A percentile compares a stretch with the other conserved stretches of the same genome.
Conservation (phyloP, 2,797 vertebrate species). For the Enteromius trimaculatus region DNA sequence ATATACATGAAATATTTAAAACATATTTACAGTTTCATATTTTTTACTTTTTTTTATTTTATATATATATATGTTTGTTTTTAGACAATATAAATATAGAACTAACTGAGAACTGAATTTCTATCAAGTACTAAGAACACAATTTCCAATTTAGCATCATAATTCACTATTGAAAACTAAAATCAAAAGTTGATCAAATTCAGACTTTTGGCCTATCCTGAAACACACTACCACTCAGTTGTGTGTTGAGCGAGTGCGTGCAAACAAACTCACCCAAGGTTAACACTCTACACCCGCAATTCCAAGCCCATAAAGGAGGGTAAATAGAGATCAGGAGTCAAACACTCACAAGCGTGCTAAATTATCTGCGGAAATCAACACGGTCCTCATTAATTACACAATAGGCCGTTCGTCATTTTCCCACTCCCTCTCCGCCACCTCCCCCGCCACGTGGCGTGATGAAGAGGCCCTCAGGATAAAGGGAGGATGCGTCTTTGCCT, state of each 20-base stretch:
- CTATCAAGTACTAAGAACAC: background rate
- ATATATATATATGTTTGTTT: too few relatives aligned
- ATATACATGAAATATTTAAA: too few relatives aligned
- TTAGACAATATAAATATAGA: background rate
- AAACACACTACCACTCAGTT: background rate
- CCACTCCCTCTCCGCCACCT: constrained; percentile 60
- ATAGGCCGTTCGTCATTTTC: constrained; percentile 79
- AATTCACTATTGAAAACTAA: background rate
- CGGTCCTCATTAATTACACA: constrained; percentile 84
- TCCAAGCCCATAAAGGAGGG: constrained; percentile 77
- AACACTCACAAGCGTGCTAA: constrained; percentile 79
- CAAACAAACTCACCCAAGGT: constrained; percentile 70
- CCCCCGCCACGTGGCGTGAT: constrained; percentile 56
- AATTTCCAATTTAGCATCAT: background rate
- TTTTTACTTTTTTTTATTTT: too few relatives aligned
- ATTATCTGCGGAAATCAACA: constrained; percentile 83
- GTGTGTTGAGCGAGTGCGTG: constrained; percentile 64
- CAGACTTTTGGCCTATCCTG: background rate
- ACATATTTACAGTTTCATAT: too few relatives aligned
- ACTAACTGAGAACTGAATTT: background rate
- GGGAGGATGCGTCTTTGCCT: constrained; percentile 79
- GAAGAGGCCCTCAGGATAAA: constrained; percentile 77
- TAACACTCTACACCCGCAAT: constrained; percentile 77
- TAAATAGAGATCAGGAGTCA: constrained; percentile 83
- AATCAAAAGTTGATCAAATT: background rate